These are phyloP conservation scores for Pandion haliaetus DNA, from an alignment of 2,113 vertebrate genomes.

Conservation along the genomic window DNA sequence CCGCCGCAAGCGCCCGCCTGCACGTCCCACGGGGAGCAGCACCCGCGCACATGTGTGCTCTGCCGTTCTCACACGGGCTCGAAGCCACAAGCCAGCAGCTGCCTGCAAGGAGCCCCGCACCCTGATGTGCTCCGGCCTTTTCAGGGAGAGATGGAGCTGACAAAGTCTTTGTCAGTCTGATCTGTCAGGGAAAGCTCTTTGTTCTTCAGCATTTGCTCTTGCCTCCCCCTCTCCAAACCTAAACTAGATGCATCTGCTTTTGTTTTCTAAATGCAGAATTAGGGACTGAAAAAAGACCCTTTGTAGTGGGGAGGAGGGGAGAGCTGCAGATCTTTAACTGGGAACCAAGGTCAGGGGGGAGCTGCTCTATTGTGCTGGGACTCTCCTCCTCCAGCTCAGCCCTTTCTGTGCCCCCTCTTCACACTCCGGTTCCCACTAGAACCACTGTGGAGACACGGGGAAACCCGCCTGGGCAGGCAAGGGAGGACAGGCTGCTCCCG, in stretches of 20 bases:
- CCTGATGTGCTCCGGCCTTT: constrained; percentile 22
- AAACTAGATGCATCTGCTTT: constrained; percentile 57
- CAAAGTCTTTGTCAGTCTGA: constrained; percentile 51
- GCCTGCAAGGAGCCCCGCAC: not conserved
- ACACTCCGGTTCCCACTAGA: not conserved
- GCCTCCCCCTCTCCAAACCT: constrained; percentile 35
- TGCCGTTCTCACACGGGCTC: not conserved
- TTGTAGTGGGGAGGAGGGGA: constrained; percentile 54
- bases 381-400: constrained; percentile 42
- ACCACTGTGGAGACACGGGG: not conserved
- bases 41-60: not conserved
- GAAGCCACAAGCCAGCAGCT: not conserved
- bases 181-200: constrained; percentile 48
- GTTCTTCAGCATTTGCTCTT: constrained; percentile 53
- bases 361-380: constrained; percentile 19
- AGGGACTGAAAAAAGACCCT: constrained; percentile 39
- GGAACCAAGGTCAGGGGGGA: constrained; percentile 44
- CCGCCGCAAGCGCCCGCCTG: not conserved
- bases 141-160: constrained; percentile 24
- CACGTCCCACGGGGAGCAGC: not conserved
- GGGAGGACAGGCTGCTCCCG: not conserved
- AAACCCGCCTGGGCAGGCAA: not conserved
- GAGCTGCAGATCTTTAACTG: constrained; percentile 18
- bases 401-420: constrained; percentile 34
- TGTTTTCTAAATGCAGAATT: constrained; percentile 65